These are phyloP conservation scores for Bucorvus abyssinicus DNA, from an alignment of 2,797 vertebrate genomes.

Conservation along the genomic window DNA sequence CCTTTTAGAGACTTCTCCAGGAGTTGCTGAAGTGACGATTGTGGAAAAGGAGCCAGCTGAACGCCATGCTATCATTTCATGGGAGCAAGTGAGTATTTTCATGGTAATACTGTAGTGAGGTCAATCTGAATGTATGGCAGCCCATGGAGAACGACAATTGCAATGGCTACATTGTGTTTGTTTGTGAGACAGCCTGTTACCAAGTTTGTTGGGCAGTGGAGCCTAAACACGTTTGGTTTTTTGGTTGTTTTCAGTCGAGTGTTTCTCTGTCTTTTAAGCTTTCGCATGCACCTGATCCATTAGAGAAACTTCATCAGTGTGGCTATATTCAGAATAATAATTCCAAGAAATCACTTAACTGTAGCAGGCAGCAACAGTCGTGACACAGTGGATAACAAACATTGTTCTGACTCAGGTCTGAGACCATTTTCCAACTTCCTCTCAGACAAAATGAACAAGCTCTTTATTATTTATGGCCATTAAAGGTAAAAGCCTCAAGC, in stretches of 20 bases:
- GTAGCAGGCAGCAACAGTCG: neutral
- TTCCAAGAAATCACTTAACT: neutral
- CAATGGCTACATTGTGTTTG: neutral
- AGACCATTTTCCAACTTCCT: neutral
- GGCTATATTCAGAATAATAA: neutral
- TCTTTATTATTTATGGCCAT: neutral
- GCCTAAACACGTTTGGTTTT: neutral
- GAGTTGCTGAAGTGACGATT: conserved; percentile 88
- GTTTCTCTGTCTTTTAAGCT: neutral
- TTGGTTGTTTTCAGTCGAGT: neutral
- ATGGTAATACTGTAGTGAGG: neutral
- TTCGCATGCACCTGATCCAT: neutral
- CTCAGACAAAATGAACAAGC: neutral
- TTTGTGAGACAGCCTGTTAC: neutral
- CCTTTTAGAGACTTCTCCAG: conserved; percentile 87
- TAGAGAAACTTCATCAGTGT: neutral
- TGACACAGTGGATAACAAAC: neutral
- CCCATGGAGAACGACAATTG: neutral
- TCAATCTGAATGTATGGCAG: neutral
- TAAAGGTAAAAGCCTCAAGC: neutral
- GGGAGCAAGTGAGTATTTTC: conserved; percentile 87
- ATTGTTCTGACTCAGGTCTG: neutral
- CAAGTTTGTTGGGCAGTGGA: neutral
- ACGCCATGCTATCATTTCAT: conserved; percentile 87
- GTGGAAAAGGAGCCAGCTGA: conserved; percentile 90